Evolutionary conservation across 1,140 invertebrate species (phyloP), one percentile per base, ranked within the genome.

Genomic region (Varroa destructor): DNA sequence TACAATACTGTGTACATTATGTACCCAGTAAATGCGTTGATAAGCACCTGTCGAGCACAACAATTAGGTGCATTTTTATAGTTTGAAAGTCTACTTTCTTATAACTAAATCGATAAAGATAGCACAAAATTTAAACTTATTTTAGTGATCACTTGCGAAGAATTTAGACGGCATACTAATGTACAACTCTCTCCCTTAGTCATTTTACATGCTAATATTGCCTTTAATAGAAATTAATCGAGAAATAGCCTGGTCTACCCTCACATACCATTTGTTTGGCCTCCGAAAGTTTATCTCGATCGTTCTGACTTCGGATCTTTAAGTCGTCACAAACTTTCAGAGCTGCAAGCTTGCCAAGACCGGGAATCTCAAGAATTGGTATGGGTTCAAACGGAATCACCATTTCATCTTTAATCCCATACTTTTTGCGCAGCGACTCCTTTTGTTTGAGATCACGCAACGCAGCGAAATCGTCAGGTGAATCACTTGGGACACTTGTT

Each of bases 391-490:
- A 90, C 1, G 87, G 86, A n/a, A 89, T 71, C 14, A 93, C 89
- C 92, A 97, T 98, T 75, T 97, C 87, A 81, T 97, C 92, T 71
- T 81, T 86, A 55, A 99, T 87, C 1, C 85, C 84, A 81, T 93
- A 99, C 77, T 99, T 98, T 80, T 97, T 88, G 77, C 96, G 84
- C 37, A 99, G 85, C 3, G 90, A 83, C 78, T 87, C 84, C 79
- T 99, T 99, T 76, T 97, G 97, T 77, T 98, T 93, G 43, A 99
- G 81, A 82, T 99, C 96, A 14, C 87, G 83, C 1, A 99, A 81
- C 51, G 95, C 94, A 43, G 93, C 94, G 81, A 89, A 98, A 81
- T 99, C 97, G 82, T 99, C 97, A 1, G 97, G 97, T 1, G 97
- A 90, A 83, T 99, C 97, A 1, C 94, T 97, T 0, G 96, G 96